Evolutionary conservation across 1,140 invertebrate species (phyloP).

Genomic region (Gonatopus flavifemur): DNA sequence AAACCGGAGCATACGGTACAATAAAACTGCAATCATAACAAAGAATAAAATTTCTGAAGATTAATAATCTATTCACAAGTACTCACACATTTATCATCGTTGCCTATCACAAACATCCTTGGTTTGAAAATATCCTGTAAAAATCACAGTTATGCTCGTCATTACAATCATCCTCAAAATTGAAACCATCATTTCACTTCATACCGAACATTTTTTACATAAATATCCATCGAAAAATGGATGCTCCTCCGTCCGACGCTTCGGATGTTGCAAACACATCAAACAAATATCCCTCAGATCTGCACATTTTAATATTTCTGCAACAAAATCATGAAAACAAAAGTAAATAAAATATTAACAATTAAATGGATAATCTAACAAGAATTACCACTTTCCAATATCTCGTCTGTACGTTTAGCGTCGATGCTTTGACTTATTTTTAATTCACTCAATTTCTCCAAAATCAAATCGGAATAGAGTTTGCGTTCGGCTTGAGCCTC

Average conservation of each 20-base stretch:
- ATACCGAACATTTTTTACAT: slow-evolving; percentile 34
- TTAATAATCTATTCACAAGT: not conserved
- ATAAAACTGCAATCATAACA: slow-evolving; percentile 31
- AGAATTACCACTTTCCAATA: slow-evolving; percentile 24
- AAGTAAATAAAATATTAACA: too few species aligned
- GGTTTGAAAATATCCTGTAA: slow-evolving; percentile 34
- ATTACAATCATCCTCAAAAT: too few species aligned
- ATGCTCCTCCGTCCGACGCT: slow-evolving; percentile 24
- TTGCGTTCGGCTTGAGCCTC: too few species aligned
- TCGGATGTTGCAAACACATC: slow-evolving; percentile 24
- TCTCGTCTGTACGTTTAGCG: slow-evolving; percentile 19
- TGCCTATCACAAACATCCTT: slow-evolving; percentile 35
- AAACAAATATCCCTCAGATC: slow-evolving; percentile 25
- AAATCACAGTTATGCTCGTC: too few species aligned
- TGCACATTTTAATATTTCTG: slow-evolving; percentile 21
- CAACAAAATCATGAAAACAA: too few species aligned
- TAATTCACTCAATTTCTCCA: slow-evolving; percentile 14
- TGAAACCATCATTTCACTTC: slow-evolving; percentile 7
- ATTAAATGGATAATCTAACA: not conserved
- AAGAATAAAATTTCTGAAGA: too few species aligned
- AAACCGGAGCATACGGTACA: slow-evolving; percentile 34
- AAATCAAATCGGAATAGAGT: slow-evolving; percentile 23
- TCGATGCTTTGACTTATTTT: slow-evolving; percentile 14
- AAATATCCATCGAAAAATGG: slow-evolving; percentile 32
- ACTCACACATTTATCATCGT: slow-evolving; percentile 40